phyloP scores from a whole-genome alignment of 1,140 invertebrate genomes.

The Onthophagus taurus region DNA sequence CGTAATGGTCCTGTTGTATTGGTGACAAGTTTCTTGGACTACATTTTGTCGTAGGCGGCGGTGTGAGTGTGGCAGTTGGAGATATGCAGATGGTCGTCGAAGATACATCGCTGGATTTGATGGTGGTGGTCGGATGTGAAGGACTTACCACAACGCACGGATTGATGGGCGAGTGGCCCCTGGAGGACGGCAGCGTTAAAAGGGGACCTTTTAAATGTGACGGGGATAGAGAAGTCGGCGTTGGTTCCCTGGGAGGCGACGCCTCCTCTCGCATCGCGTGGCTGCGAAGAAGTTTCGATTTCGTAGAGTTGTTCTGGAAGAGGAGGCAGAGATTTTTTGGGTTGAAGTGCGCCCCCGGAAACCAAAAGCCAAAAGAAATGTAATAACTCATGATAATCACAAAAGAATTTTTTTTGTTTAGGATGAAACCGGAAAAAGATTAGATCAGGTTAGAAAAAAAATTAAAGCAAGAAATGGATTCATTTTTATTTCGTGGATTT shows the following conservation, averaged over 20 bases:
- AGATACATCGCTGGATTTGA: constrained; percentile 13
- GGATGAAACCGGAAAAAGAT: no score
- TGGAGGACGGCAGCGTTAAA: constrained; percentile 29
- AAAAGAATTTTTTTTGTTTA: no score
- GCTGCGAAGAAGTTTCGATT: constrained; percentile 75
- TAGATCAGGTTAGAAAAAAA: no score
- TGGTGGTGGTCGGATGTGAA: constrained; percentile 20
- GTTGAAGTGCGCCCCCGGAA: no score
- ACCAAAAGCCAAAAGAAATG: no score
- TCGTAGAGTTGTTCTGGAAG: constrained; percentile 59
- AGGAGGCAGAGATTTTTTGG: no score
- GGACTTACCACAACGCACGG: constrained; percentile 32
- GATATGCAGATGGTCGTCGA: constrained; percentile 19
- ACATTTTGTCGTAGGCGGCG: constrained; percentile 17
- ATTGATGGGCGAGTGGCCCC: constrained; percentile 25
- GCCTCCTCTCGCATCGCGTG: constrained; percentile 81
- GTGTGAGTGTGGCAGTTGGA: constrained; percentile 24
- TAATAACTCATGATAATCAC: no score
- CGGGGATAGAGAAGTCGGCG: constrained; percentile 41
- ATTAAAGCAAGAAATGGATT: no score
- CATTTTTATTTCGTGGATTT: no score
- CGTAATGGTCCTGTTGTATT: constrained; percentile 16
- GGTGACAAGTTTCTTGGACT: constrained; percentile 13
- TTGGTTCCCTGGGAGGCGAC: constrained; percentile 67
- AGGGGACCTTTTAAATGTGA: constrained; percentile 28